These are phyloP conservation scores for Thunnus thynnus DNA, from an alignment of 2,113 vertebrate genomes.

Conservation along the genomic window DNA sequence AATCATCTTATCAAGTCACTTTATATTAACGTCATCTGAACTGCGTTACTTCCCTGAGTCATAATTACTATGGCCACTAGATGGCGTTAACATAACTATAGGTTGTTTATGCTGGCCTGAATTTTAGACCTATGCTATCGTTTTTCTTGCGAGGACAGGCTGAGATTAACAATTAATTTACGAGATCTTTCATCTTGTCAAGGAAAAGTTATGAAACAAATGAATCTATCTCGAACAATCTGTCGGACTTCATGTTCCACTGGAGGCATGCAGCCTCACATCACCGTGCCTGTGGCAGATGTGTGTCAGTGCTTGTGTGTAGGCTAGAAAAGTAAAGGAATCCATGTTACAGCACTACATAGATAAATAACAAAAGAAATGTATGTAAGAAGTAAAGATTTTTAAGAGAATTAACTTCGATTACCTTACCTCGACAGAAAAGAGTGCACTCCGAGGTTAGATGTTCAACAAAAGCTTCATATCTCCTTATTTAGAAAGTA, in stretches of 20 bases:
- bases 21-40: too few relatives aligned
- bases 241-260: slow-evolving; percentile 27
- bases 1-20: too few relatives aligned
- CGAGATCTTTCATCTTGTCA: slow-evolving; percentile 22
- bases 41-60: too few relatives aligned
- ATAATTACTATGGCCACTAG: too few relatives aligned
- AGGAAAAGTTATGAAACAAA: slow-evolving; percentile 45
- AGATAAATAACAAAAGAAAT: neutral
- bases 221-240: slow-evolving; percentile 32
- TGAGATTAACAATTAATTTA: slow-evolving; percentile 39
- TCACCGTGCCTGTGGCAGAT: neutral
- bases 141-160: too few relatives aligned
- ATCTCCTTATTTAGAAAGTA: neutral
- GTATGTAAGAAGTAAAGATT: neutral
- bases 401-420: neutral
- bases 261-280: slow-evolving; percentile 19
- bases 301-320: neutral
- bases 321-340: neutral
- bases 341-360: neutral
- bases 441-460: neutral
- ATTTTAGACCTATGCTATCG: too few relatives aligned
- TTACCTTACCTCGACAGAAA: neutral
- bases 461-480: too few relatives aligned
- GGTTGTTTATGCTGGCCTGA: too few relatives aligned
- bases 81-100: too few relatives aligned